These are phyloP conservation scores for Donacobius atricapilla DNA, from an alignment of 2,113 vertebrate genomes.

Conservation along the genomic window DNA sequence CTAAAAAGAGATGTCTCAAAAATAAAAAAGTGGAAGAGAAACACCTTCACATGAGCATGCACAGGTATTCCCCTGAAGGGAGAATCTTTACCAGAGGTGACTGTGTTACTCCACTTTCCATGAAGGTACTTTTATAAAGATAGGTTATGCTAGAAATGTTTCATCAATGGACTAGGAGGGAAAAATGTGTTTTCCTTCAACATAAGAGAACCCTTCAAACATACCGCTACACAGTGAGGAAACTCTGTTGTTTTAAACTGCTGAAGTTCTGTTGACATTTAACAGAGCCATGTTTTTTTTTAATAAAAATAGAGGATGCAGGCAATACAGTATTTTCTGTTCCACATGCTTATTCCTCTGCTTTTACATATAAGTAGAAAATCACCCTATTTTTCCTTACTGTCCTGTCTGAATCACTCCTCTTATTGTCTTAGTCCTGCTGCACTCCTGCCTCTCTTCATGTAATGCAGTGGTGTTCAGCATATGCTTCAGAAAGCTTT, in stretches of 20 bases:
- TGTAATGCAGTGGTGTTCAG: background rate
- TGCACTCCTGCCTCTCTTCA: background rate
- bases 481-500: background rate
- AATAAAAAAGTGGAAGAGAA: background rate
- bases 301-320: background rate
- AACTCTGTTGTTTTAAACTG: background rate
- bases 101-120: background rate
- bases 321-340: background rate
- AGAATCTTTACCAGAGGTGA: background rate
- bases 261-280: background rate
- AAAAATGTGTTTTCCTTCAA: background rate
- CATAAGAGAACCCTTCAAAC: background rate
- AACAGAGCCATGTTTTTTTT: background rate
- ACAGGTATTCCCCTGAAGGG: background rate
- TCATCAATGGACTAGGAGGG: background rate
- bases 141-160: background rate
- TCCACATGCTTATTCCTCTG: background rate
- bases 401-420: background rate
- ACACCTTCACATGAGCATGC: background rate
- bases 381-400: background rate
- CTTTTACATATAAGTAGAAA: background rate
- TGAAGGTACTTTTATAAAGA: background rate
- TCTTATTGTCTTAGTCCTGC: background rate
- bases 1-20: background rate
- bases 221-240: background rate